Evolutionary conservation across 2,113 vertebrate genomes (phyloP), one percentile per base, ranked within the genome.

Genomic region (Indicator maculatus): DNA sequence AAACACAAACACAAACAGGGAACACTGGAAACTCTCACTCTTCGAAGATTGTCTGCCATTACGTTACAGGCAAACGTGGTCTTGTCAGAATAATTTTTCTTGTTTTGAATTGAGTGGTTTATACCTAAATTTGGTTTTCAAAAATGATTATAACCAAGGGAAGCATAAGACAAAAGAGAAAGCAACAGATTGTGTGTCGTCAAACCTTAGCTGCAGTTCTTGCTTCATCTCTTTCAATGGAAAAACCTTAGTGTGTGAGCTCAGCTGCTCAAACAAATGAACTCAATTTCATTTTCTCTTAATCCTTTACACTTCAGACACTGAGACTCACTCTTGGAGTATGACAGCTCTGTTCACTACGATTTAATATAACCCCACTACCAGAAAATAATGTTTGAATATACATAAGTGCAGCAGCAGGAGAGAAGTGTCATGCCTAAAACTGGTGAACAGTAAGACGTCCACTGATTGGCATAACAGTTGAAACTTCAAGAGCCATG

Each of bases 201-300:
- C 8, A 78, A 83, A 72, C 39, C 41, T 73, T 56, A 61, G 21
- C 21, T 33, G 33, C 26, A 28, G 21, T 28, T 78, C 76, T 78
- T 2, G 3, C 24, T 58, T 89, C 1, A 0, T 31, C 58, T 50
- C 36, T 76, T 74, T 83, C 38, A 59, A 38, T 23, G 30, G 65
- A 65, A 90, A 93, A 85, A 78, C 31, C 20, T 65, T 12, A 64
- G 36, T 31, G 28, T 6, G 27, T 12, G 55, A 91, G 55, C 67
- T 89, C 87, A 92, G 84, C 55, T 87, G 59, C 58, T 79, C 71
- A 76, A 91, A 41, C 30, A 88, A 69, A 90, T 41, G 3, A 95
- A 84, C 27, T 72, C 36, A 36, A 65, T 79, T 95, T 76, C 72
- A 67, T 83, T 93, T 71, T 86, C 58, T 47, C 58, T 74, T 53